Evolutionary conservation across 2,797 vertebrate species (phyloP), one percentile per base, ranked within the genome.

Genomic region (Lateolabrax maculatus): DNA sequence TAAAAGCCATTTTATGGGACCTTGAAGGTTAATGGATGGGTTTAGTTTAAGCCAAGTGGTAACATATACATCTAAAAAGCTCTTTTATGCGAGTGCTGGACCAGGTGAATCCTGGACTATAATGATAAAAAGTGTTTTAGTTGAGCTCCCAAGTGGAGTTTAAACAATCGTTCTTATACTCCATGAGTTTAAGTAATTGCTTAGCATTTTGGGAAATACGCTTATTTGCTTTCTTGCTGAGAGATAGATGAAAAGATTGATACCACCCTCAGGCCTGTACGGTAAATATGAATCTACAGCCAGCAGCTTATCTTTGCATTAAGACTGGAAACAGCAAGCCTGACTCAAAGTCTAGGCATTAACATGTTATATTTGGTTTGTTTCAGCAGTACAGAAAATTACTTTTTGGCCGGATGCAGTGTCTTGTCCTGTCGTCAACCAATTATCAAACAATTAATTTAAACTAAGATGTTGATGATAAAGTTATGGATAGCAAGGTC

Each of bases 11-110:
- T 78, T 83, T 52, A 58, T 36, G 53, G 31, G 39, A 52, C 31
- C 37, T 57, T 19, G 27, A 57, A 65, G 44, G 69, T 74, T 79
- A 75, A 78, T 75, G 56, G 56, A 68, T 49, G 60, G 53, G 25
- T 63, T 61, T 46, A 34, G 62, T 67, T 58, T 48, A 46, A 75
- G 44, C 41, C 48, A 29, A 48, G 18, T 29, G 27, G 34, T 18
- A 43, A 67, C 53, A 64, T 41, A 57, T 31, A 60, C 34, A 58
- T 31, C 18, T 11, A 39, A 60, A 80, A 67, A 66, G 34, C 23
- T 16, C 48, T 60, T 70, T 66, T 18, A 58, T 66, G 53, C 3
- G 21, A 66, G 58, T 31, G 58, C 37, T 43, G 58, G 34, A 52
- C 9, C 71, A 73, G 58, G 48, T 63, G 49, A 73, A 39, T 25